Percentiles rank a stretch among this genome's conserved stretches.
These are phyloP conservation scores for Chrysogorgia sp. DNA, from an alignment of 92 coral and sea anemone species.

Conservation along the genomic window DNA sequence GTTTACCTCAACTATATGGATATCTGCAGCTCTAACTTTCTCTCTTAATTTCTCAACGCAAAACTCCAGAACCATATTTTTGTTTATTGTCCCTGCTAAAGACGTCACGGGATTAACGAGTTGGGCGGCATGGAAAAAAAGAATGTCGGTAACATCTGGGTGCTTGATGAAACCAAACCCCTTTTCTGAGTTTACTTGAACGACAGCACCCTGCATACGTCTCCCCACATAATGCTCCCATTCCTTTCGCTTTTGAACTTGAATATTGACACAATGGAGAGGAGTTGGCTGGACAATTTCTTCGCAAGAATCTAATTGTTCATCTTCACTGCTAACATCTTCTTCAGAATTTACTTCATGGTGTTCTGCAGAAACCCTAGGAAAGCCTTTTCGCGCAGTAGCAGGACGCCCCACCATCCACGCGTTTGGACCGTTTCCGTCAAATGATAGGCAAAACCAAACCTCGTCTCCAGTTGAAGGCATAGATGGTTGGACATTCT, in stretches of 20 bases:
- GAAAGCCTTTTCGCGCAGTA: too few relatives aligned
- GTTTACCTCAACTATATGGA: conserved; percentile 24
- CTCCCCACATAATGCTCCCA: conserved; percentile 54
- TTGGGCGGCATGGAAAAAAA: conserved; percentile 70
- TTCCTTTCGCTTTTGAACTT: conserved; percentile 3
- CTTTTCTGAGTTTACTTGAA: background rate
- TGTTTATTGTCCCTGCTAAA: conserved; percentile 25
- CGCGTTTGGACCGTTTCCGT: conserved; percentile 77
- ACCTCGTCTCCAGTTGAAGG: conserved; percentile 74
- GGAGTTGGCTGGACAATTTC: conserved; percentile 50
- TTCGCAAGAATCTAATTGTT: conserved; percentile 56
- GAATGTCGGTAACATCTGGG: conserved; percentile 42
- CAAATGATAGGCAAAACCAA: conserved; percentile 68
- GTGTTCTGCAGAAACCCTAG: too few relatives aligned
- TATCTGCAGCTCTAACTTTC: conserved; percentile 60
- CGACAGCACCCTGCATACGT: conserved; percentile 67
- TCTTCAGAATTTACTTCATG: too few relatives aligned
- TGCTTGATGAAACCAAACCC: conserved; percentile 65
- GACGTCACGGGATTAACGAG: conserved; percentile 63
- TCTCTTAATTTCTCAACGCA: conserved; percentile 53
- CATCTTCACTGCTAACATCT: conserved; percentile 38
- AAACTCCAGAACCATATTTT: conserved; percentile 57
- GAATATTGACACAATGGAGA: background rate
- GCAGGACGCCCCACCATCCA: conserved; percentile 70
- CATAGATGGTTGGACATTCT: conserved; percentile 65